A percentile compares a stretch with the other conserved stretches of the same genome.
phyloP scores from a whole-genome alignment of 2,888 invertebrate genomes.

The Syrphus vitripennis region DNA sequence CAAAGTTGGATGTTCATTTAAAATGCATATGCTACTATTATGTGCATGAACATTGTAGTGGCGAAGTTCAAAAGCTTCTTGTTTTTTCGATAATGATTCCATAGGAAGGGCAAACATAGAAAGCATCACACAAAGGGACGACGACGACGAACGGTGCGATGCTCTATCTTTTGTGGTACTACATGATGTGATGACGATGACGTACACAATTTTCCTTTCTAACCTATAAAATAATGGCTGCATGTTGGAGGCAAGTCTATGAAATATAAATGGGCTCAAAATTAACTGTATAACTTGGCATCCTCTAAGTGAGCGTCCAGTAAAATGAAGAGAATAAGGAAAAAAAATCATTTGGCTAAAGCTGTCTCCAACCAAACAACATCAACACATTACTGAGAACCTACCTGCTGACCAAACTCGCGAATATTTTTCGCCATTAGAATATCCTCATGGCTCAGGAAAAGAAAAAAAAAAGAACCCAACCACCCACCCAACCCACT shows the following conservation, averaged over 20 bases:
- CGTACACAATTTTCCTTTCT: conserved; percentile 35
- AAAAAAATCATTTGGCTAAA: too few relatives aligned
- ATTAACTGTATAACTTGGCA: conserved; percentile 54
- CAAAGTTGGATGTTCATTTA: conserved; percentile 63
- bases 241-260: conserved; percentile 22
- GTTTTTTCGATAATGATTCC: conserved; percentile 65
- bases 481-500: neutral
- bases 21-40: conserved; percentile 50
- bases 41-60: conserved; percentile 45
- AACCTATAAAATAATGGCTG: neutral
- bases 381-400: neutral
- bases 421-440: conserved; percentile 18
- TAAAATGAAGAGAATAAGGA: neutral
- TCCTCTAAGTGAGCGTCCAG: conserved; percentile 3
- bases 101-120: conserved; percentile 52
- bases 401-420: conserved; percentile 29
- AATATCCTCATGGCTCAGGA: neutral
- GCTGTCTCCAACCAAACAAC: neutral
- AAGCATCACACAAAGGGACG: conserved; percentile 57
- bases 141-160: conserved; percentile 30
- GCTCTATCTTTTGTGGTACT: neutral
- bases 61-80: conserved; percentile 25
- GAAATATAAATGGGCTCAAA: conserved; percentile 60
- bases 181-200: conserved; percentile 33
- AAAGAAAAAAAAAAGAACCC: conserved; percentile 1